phyloP scores from a whole-genome alignment of 30 jellyfish, hydroid and myxozoan genomes.

The Cassiopea xamachana region DNA sequence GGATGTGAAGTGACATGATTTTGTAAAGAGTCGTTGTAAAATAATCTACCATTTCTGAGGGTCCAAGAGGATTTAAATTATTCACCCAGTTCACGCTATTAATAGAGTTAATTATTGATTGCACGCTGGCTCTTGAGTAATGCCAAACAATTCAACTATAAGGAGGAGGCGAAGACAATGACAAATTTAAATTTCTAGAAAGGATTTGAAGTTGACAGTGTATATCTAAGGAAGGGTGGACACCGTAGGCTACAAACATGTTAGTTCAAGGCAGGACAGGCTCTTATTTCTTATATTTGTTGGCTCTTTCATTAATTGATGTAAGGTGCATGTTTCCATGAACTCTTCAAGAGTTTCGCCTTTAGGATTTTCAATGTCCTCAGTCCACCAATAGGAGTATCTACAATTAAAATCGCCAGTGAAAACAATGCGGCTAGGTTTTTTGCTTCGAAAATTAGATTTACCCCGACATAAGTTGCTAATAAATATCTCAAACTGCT shows the following conservation, averaged over 20 bases:
- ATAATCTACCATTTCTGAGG: constrained; percentile 16
- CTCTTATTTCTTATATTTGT: constrained; percentile 28
- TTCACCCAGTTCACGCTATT: constrained; percentile 10
- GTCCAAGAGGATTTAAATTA: neutral
- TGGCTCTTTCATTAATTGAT: constrained; percentile 37
- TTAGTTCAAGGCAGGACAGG: neutral
- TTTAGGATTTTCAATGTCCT: constrained; percentile 11
- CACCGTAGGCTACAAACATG: neutral
- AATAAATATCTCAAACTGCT: neutral
- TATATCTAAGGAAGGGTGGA: constrained; percentile 52
- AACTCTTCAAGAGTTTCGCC: constrained; percentile 52
- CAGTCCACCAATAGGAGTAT: neutral
- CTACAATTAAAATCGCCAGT: neutral
- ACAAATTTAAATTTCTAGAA: constrained; percentile 24
- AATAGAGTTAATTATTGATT: constrained; percentile 1
- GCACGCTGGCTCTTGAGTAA: constrained; percentile 23
- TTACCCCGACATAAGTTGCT: neutral
- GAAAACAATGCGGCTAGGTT: neutral
- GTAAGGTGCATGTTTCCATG: constrained; percentile 32
- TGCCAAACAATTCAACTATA: constrained; percentile 31
- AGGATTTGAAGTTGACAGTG: constrained; percentile 49
- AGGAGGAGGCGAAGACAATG: constrained; percentile 40
- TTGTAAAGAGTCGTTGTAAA: constrained; percentile 1
- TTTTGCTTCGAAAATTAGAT: neutral
- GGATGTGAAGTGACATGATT: neutral